Evolutionary conservation across 2,888 invertebrate species (phyloP), one percentile per base, ranked within the genome.

Genomic region (Lepidocyrtoides sp.): DNA sequence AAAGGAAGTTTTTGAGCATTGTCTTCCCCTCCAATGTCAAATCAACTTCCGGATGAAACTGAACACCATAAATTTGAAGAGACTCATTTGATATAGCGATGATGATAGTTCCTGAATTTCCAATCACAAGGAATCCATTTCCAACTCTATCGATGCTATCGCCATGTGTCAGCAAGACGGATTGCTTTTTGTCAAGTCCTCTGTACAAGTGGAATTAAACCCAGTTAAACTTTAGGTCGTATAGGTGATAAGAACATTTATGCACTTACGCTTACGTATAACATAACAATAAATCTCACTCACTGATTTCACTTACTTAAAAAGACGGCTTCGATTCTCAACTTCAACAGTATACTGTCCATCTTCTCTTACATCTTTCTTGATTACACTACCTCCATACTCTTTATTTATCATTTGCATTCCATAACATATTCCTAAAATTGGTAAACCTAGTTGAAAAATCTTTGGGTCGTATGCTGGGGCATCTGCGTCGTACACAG

Each of bases 321-420:
- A 99, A 94, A 99, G 96, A 41, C 98, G 97, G 95, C 98, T 98
- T 93, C 97, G 97, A 83, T 97, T 96, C 95, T 99, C 98, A 60
- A 99, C 96, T 95, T 98, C 97, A 93, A 99, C 97, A 92, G 96
- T 96, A 95, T 97, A 98, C 95, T 99, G 98, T 32, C 99, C 99
- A 96, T 99, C 99, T 95, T 99, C 99, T 93, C 99, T 96, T 1
- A 97, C 96, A 91, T 98, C 98, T 95, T 98, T 98, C 94, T 97
- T 96, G 75, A 97, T 96, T 51, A 99, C 98, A 0, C 97, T 97
- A 1, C 99, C 99, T 0, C 98, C 98, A 95, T 98, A 99, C 95
- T 99, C 98, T 95, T 99, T 99, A 95, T 99, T 99, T 96, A 99
- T 96, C 97, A 99, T 97, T 96, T 99, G 99, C 98, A 99, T 98